phyloP scores from a whole-genome alignment of 1,140 invertebrate genomes.

The Megalopta genalis region DNA sequence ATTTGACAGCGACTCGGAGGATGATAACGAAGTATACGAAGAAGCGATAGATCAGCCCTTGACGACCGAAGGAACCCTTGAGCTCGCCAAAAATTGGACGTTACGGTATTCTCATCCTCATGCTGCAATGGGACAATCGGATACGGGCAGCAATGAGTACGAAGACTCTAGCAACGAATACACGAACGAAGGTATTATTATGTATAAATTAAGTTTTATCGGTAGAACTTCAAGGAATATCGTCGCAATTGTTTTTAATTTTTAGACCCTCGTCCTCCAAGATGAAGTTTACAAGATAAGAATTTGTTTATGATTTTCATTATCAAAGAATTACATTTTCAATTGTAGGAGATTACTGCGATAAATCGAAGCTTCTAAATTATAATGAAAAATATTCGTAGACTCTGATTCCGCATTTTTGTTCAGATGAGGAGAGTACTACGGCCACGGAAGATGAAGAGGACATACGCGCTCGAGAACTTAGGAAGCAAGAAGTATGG shows the following conservation, averaged over 20 bases:
- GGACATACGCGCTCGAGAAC: conserved; percentile 84
- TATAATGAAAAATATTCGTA: neutral
- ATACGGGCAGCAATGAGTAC: conserved; percentile 80
- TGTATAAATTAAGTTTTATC: too few species aligned
- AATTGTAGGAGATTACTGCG: too few species aligned
- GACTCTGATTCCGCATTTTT: neutral
- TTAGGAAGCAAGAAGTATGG: conserved; percentile 85
- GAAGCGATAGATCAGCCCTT: conserved; percentile 83
- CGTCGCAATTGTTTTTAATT: too few species aligned
- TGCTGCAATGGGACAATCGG: conserved; percentile 71
- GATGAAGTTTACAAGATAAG: too few species aligned
- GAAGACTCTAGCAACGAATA: conserved; percentile 85
- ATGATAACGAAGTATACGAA: conserved; percentile 83
- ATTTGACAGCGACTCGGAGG: conserved; percentile 80
- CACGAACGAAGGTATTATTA: conserved; percentile 82
- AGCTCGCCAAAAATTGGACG: conserved; percentile 84
- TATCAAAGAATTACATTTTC: too few species aligned
- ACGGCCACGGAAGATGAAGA: conserved; percentile 88
- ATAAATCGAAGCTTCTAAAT: too few species aligned
- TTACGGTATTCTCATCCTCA: conserved; percentile 79
- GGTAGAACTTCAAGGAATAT: too few species aligned
- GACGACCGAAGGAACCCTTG: conserved; percentile 84
- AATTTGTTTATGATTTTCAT: too few species aligned
- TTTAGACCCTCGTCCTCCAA: too few species aligned
- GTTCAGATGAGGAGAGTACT: conserved; percentile 84